Conservation (phyloP, 2,888 invertebrate species). For the Pristionchus entomophagus region DNA sequence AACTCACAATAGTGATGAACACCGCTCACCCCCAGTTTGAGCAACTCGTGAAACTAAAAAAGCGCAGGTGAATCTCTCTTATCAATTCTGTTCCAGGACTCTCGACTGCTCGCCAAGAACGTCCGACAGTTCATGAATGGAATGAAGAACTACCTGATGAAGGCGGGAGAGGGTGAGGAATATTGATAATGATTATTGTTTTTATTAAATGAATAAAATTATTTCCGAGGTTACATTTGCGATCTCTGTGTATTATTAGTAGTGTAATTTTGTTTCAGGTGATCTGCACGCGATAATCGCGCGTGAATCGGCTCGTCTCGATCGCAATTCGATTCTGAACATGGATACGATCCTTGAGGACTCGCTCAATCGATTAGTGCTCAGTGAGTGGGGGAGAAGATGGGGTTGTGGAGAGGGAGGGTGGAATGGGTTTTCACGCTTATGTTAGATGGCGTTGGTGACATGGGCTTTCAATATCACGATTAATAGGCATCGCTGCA, state of each 20-base stretch:
- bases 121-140: slow-evolving; percentile 89
- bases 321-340: slow-evolving; percentile 92
- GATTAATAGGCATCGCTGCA: too few species aligned
- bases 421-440: not conserved
- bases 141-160: slow-evolving; percentile 97
- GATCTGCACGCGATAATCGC: slow-evolving; percentile 93
- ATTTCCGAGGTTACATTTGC: not conserved
- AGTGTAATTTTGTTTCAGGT: slow-evolving; percentile 39
- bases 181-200: not conserved
- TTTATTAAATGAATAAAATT: not conserved
- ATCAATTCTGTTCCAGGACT: slow-evolving; percentile 1
- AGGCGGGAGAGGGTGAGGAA: slow-evolving; percentile 89
- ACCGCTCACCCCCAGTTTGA: too few species aligned
- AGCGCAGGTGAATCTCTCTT: not conserved
- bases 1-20: too few species aligned
- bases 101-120: slow-evolving; percentile 65
- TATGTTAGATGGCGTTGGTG: not conserved
- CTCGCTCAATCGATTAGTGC: slow-evolving; percentile 92
- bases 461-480: not conserved
- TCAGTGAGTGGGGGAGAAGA: slow-evolving; percentile 76
- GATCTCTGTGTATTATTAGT: not conserved
- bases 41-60: not conserved
- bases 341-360: slow-evolving; percentile 94
- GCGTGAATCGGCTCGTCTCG: slow-evolving; percentile 87
- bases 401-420: not conserved